Conservation (phyloP, 2,797 vertebrate genomes). For the Helarctos malayanus region DNA sequence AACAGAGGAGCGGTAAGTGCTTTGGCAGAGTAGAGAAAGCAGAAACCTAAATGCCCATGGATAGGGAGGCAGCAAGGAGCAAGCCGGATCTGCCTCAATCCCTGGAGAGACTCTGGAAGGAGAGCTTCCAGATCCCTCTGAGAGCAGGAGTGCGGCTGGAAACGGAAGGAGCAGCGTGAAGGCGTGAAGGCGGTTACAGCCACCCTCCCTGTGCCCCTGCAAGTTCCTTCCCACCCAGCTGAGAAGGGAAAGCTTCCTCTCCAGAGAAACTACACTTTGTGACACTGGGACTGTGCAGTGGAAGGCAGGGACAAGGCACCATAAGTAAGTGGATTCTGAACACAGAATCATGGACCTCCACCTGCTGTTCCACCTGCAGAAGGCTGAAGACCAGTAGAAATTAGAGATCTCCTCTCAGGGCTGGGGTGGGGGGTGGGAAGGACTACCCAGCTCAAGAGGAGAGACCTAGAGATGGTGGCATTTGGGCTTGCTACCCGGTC, state of each 20-base stretch:
- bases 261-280: not conserved
- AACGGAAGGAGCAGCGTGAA: too few relatives aligned
- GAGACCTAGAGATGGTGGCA: not conserved
- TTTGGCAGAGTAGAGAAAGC: not conserved
- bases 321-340: too few relatives aligned
- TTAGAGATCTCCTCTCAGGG: not conserved
- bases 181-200: not conserved
- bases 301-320: not conserved
- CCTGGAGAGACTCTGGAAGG: not conserved
- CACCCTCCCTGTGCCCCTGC: too few relatives aligned
- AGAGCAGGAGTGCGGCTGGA: not conserved
- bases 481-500: not conserved
- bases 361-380: not conserved
- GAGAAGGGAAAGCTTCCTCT: not conserved
- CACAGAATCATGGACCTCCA: not conserved
- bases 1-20: not conserved
- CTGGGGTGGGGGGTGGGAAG: not conserved
- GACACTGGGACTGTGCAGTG: not conserved
- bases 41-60: not conserved
- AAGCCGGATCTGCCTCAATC: not conserved
- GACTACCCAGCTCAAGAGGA: not conserved
- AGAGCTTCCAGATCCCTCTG: not conserved
- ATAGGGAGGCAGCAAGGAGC: not conserved
- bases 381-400: not conserved
- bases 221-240: not conserved